Evolutionary conservation across 2,113 vertebrate genomes (phyloP), one percentile per base, ranked within the genome.

Genomic region (Enhydra lutris): DNA sequence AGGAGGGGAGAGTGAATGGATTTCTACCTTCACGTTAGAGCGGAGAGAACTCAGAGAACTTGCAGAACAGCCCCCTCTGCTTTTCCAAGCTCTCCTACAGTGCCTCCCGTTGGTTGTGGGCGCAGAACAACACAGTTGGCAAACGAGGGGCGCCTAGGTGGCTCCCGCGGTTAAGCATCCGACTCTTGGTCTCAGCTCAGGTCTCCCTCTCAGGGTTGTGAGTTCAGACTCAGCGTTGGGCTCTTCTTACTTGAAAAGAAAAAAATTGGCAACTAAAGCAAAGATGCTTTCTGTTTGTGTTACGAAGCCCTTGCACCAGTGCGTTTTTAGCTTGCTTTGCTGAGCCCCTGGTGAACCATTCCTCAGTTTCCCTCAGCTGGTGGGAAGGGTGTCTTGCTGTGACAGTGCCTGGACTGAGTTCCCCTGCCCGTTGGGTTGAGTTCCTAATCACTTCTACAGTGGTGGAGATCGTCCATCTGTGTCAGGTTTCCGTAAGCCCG

Each of bases 231-330:
- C 67, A 6, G 18, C 1, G 0, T 36, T 69, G 67, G 67, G 18
- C n/a, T 69, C 18, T 34, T 69, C 18, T 69, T 69, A n/a, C 34
- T 69, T 69, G 67, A 69, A 36, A n/a, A 69, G 65, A 63, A 63
- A 63, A 63, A 93, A 82, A 36, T 47, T 26, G 85, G 94, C 89
- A 59, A 47, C 5, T 11, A 42, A 36, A 79, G 78, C 85, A 52
- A 76, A 74, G 88, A 67, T 93, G 91, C 85, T 95, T 97, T 96
- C 78, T 78, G 57, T 95, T 23, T 94, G 87, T 93, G 95, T 94
- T 71, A 6, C 10, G 80, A 95, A 31, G 36, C 65, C 78, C 71
- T 61, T 73, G 79, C 45, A 1, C 74, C 59, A 50, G 29, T 29
- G 89, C 65, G 47, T 36, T 61, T 67, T 39, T 74, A 88, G 76